Evolutionary conservation across 2,113 vertebrate species (phyloP).

Genomic region (Apodemus sylvaticus): DNA sequence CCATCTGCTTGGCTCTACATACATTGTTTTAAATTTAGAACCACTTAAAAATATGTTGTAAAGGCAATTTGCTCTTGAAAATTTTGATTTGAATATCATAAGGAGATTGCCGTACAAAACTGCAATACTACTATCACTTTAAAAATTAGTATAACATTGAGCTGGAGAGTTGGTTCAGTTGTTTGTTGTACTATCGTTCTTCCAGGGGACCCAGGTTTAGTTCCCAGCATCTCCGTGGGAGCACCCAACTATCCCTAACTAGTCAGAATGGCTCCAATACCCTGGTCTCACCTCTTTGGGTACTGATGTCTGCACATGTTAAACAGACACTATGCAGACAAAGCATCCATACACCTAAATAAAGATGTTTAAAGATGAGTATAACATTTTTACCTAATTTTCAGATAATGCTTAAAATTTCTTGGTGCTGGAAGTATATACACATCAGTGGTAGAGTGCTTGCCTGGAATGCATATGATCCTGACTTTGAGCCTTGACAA

Average conservation of each 20-base stretch:
- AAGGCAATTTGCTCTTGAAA: not conserved
- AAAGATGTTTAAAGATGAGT: not conserved
- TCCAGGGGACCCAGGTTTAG: not conserved
- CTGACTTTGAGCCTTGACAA: not conserved
- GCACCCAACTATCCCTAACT: not conserved
- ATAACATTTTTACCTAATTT: not conserved
- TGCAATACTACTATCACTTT: not conserved
- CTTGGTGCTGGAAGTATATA: not conserved
- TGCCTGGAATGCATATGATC: not conserved
- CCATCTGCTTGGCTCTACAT: not conserved
- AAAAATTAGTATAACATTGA: not conserved
- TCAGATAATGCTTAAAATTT: not conserved
- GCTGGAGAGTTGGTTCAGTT: not conserved
- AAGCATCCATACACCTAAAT: not conserved
- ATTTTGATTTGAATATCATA: not conserved
- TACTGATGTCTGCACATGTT: not conserved
- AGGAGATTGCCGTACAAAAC: not conserved
- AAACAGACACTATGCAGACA: not conserved
- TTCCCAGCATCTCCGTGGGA: not conserved
- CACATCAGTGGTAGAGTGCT: not conserved
- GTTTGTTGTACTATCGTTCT: not conserved
- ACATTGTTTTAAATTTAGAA: conserved; percentile 34
- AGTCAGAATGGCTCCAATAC: not conserved
- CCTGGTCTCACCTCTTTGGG: not conserved
- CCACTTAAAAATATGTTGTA: not conserved